Evolutionary conservation across 1,140 invertebrate species (phyloP).

Genomic region (Trichomalopsis sarcophagae): DNA sequence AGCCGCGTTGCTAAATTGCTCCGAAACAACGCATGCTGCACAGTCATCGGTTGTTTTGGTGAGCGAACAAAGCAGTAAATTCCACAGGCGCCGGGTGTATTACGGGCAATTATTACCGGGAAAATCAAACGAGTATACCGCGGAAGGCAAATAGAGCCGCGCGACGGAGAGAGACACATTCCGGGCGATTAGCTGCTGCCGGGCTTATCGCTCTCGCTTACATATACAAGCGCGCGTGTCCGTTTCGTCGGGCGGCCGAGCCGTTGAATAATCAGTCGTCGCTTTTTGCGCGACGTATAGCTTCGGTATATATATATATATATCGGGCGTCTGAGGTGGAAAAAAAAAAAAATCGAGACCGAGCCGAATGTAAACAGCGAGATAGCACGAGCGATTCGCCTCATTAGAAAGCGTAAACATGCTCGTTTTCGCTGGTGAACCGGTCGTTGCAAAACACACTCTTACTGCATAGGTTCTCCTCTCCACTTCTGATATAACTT

Average conservation of each 20-base stretch:
- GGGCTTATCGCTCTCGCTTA: background rate
- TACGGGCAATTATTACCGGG: background rate
- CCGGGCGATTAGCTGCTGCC: background rate
- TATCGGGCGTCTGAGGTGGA: background rate
- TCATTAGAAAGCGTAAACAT: no score
- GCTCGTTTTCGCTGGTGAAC: background rate
- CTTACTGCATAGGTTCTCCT: no score
- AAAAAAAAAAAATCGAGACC: background rate
- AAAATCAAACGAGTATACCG: background rate
- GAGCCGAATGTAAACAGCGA: slow-evolving; percentile 26
- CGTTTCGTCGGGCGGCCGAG: background rate
- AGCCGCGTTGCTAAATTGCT: background rate
- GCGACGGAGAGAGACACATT: background rate
- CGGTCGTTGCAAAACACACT: background rate
- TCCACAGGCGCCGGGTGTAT: background rate
- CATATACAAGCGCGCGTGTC: background rate
- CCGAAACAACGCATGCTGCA: background rate
- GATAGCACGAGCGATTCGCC: background rate
- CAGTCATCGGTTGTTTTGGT: background rate
- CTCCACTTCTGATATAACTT: background rate
- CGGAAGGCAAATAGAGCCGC: background rate
- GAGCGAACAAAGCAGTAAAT: background rate
- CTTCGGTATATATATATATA: no score
- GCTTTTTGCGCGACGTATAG: background rate
- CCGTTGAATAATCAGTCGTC: background rate